phyloP scores from a whole-genome alignment of 2,113 vertebrate species.

The Synchiropus splendidus region DNA sequence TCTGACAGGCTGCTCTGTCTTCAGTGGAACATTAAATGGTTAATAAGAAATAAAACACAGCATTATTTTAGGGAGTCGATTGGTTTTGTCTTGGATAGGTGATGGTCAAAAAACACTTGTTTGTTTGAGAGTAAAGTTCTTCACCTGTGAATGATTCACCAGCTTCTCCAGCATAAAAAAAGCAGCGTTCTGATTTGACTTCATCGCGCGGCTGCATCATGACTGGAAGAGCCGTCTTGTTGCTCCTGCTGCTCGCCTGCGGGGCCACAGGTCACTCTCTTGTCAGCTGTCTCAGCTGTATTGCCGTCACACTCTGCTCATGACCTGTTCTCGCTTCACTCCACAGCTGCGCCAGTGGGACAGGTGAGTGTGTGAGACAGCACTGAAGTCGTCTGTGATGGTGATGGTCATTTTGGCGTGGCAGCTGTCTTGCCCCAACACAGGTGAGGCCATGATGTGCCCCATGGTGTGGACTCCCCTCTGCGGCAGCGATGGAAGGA shows the following conservation, averaged over 20 bases:
- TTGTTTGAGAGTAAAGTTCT: no score
- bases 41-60: no score
- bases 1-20: no score
- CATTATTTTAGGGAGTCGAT: no score
- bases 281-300: background rate
- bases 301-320: no score
- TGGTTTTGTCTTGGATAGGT: no score
- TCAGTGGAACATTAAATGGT: no score
- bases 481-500: conserved; percentile 71
- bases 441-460: conserved; percentile 42
- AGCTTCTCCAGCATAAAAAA: no score
- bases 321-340: no score
- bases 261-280: conserved; percentile 35
- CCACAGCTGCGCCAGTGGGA: no score
- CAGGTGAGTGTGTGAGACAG: background rate
- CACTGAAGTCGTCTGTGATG: background rate
- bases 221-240: conserved; percentile 34
- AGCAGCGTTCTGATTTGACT: background rate
- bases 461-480: conserved; percentile 64
- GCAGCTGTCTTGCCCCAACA: conserved; percentile 45
- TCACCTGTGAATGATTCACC: no score
- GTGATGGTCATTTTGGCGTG: background rate
- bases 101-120: no score
- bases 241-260: conserved; percentile 46
- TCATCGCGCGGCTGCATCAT: conserved; percentile 38